Evolutionary conservation across 2,113 vertebrate genomes (phyloP).

Genomic region (Seriola dumerili): DNA sequence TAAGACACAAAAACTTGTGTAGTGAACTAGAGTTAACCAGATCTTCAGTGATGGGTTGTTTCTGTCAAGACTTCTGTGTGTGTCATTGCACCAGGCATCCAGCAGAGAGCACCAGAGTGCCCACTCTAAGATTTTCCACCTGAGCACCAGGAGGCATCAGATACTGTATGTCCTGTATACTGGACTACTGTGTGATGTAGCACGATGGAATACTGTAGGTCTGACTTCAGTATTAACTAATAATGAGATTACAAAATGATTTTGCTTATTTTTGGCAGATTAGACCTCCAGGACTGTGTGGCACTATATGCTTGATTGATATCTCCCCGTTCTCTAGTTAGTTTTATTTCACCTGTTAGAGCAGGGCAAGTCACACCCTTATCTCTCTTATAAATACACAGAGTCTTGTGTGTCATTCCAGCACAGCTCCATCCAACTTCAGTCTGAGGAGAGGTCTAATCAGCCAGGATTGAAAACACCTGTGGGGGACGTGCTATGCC

Average conservation of each 20-base stretch:
- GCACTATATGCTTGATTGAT: too few species aligned
- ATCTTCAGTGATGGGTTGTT: background rate
- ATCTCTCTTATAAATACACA: background rate
- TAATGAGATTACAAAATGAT: background rate
- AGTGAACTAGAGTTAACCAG: background rate
- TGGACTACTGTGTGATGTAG: background rate
- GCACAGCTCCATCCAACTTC: background rate
- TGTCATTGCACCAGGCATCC: constrained; percentile 37
- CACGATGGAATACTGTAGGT: too few species aligned
- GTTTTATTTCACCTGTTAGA: background rate
- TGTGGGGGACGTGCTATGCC: background rate
- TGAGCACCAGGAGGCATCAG: background rate
- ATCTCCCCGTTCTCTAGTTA: background rate
- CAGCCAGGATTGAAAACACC: background rate
- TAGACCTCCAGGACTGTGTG: background rate
- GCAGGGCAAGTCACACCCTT: background rate
- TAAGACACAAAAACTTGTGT: background rate
- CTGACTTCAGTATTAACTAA: background rate
- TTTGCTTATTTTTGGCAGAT: background rate
- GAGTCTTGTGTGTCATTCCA: background rate
- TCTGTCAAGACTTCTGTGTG: background rate
- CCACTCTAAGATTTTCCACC: background rate
- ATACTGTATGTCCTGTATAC: background rate
- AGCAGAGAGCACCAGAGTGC: constrained; percentile 52
- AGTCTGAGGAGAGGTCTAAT: background rate